Base-by-base conservation (phyloP, 2,113 vertebrate species). In the Myotis brandtii region DNA sequence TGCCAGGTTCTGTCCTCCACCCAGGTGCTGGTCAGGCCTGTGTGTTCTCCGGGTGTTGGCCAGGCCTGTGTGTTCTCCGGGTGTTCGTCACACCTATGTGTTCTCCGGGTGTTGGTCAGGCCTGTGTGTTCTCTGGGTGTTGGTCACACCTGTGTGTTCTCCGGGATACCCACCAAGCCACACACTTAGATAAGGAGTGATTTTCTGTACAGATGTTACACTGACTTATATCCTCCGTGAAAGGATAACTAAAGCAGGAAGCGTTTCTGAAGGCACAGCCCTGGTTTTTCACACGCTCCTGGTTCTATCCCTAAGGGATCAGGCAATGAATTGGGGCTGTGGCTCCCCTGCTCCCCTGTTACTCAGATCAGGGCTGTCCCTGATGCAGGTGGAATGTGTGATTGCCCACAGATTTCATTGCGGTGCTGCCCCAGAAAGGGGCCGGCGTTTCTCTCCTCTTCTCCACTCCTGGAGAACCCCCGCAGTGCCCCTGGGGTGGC, bases 261-360 rank as follows among this genome's bases (percentile, higher is more conserved):
- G 46, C 0, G 4, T n/a, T 81, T 43, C 11, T 25, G 2, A 0
- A 67, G 87, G 46, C 11, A 0, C 9, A n/a, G 17, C n/a, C 8
- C 46, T 67, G 34, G 59, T 40, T 40, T 9, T 30, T 17, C 2
- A 34, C 59, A 0, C 0, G 62, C 32, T 23, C 73, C 87, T 5
- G 13, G 59, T 40, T 20, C 50, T n/a, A 2, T 46, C 37, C 20
- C 50, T 27, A 34, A 46, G 56, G 37, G 40, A 34, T 34, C 1
- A 46, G 50, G 66, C 77, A 34, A 2, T 46, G n/a, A 5, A 30
- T 23, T n/a, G 11, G 52, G 40, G 8, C 13, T 23, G n/a, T 25
- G 23, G 27, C 66, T 69, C 12, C 16, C 23, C 21, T 69, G 25
- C 75, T 50, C 69, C 48, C 27, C 75, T 34, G 34, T 43, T 90